Conservation (phyloP, 2,888 invertebrate species). For the Tenodera sinensis region DNA sequence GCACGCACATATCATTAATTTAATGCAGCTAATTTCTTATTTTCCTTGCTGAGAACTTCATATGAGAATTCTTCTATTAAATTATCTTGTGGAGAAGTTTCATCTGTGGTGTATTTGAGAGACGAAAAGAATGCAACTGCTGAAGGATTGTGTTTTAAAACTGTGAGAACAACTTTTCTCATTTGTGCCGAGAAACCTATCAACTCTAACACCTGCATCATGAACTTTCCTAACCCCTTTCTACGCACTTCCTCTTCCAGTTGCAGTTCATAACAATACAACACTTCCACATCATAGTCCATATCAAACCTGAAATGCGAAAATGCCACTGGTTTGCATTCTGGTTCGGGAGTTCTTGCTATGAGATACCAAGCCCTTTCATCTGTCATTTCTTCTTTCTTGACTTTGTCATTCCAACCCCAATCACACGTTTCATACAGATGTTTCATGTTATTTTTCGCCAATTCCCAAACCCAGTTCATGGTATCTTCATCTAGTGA, state of each 20-base stretch:
- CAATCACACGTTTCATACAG: slow-evolving; percentile 75
- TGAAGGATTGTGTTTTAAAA: slow-evolving; percentile 71
- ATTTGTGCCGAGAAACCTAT: slow-evolving; percentile 71
- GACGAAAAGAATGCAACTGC: slow-evolving; percentile 72
- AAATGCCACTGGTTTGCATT: slow-evolving; percentile 61
- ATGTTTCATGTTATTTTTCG: slow-evolving; percentile 73
- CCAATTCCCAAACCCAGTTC: slow-evolving; percentile 70
- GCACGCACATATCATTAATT: neutral
- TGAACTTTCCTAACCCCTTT: slow-evolving; percentile 78
- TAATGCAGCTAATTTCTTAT: slow-evolving; percentile 41
- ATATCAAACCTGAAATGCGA: slow-evolving; percentile 81
- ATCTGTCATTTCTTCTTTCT: slow-evolving; percentile 69
- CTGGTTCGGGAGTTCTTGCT: slow-evolving; percentile 48
- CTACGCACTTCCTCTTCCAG: slow-evolving; percentile 65
- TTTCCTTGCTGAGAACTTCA: slow-evolving; percentile 59
- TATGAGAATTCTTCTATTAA: slow-evolving; percentile 55
- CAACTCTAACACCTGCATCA: slow-evolving; percentile 68
- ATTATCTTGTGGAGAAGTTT: slow-evolving; percentile 61
- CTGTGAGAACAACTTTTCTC: slow-evolving; percentile 78
- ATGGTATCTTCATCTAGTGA: slow-evolving; percentile 55
- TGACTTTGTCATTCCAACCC: slow-evolving; percentile 76
- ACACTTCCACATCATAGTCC: slow-evolving; percentile 70
- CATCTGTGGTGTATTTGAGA: slow-evolving; percentile 65
- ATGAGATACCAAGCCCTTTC: slow-evolving; percentile 71
- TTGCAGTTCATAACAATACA: slow-evolving; percentile 88